Evolutionary conservation across 2,113 vertebrate species (phyloP).

Genomic region (Heterochromis multidens): DNA sequence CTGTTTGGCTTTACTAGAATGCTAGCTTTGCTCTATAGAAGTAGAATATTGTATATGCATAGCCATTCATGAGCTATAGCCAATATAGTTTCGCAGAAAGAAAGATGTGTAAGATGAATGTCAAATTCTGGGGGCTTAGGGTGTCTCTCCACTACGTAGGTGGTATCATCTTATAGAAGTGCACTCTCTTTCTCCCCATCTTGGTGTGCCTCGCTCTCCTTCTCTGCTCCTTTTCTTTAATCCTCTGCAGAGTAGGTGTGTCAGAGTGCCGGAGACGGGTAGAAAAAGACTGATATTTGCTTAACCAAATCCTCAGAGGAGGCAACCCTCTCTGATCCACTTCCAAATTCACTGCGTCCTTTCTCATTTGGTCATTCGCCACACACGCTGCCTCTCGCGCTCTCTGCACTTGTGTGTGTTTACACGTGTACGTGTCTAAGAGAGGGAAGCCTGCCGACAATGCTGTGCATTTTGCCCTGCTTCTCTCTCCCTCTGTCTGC

Average conservation of each 20-base stretch:
- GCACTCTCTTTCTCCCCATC: neutral
- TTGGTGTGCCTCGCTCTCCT: constrained; percentile 6
- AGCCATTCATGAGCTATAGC: neutral
- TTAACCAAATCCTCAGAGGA: constrained; percentile 65
- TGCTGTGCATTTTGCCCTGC: constrained; percentile 8
- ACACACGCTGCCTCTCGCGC: constrained; percentile 3
- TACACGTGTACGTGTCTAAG: neutral
- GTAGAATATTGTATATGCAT: neutral
- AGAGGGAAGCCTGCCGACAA: constrained; percentile 36
- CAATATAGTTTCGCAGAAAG: neutral
- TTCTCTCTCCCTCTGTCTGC: constrained; percentile 12
- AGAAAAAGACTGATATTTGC: constrained; percentile 65
- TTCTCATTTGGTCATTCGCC: constrained; percentile 48
- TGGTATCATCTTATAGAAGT: constrained; percentile 55
- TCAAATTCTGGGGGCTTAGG: constrained; percentile 25
- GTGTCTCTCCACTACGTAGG: constrained; percentile 38
- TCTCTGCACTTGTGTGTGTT: neutral
- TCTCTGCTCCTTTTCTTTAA: constrained; percentile 41
- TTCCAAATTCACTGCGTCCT: constrained; percentile 50
- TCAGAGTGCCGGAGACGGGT: constrained; percentile 13
- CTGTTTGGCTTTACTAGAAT: too few relatives aligned
- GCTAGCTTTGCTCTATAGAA: neutral
- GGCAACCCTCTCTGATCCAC: constrained; percentile 61
- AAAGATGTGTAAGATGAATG: constrained; percentile 25
- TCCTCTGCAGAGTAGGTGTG: constrained; percentile 60